phyloP scores from a whole-genome alignment of 2,888 invertebrate species.

The Punctoribates punctum region DNA sequence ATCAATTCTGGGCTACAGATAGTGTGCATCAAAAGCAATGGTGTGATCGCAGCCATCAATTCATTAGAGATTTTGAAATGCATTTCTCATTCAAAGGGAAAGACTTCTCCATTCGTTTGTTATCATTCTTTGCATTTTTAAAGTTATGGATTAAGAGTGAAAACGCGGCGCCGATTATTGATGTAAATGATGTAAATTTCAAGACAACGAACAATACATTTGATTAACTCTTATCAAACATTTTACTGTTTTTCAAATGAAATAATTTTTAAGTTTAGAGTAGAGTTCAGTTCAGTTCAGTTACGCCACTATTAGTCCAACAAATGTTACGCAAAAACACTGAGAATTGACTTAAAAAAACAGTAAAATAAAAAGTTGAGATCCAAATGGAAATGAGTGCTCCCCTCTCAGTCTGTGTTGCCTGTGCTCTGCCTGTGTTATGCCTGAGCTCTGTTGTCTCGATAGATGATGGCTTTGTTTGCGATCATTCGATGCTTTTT shows the following conservation, averaged over 20 bases:
- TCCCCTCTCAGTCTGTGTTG: not conserved
- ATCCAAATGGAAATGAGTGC: conserved; percentile 40
- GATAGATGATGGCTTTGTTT: conserved; percentile 38
- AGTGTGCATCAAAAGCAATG: not conserved
- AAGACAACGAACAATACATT: too few species aligned
- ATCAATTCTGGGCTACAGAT: conserved; percentile 6
- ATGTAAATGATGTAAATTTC: too few species aligned
- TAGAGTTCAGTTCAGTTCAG: too few species aligned
- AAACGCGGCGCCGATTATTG: too few species aligned
- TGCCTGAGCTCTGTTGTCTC: too few species aligned
- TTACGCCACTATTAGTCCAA: too few species aligned
- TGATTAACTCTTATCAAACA: too few species aligned
- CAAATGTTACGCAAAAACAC: too few species aligned
- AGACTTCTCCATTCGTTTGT: not conserved
- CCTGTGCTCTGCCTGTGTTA: too few species aligned
- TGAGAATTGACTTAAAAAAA: too few species aligned
- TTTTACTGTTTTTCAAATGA: too few species aligned
- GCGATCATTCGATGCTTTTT: conserved; percentile 36
- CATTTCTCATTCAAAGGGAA: not conserved
- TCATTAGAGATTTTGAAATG: conserved; percentile 16
- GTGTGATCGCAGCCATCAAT: not conserved
- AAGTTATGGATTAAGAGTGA: not conserved
- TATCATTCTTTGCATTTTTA: not conserved
- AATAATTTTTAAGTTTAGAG: too few species aligned
- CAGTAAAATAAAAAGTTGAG: conserved; percentile 14